A percentile compares a stretch with the other conserved stretches of the same genome.
These are phyloP conservation scores for Cerceris rybyensis DNA, from an alignment of 2,888 invertebrate species.

Conservation along the genomic window DNA sequence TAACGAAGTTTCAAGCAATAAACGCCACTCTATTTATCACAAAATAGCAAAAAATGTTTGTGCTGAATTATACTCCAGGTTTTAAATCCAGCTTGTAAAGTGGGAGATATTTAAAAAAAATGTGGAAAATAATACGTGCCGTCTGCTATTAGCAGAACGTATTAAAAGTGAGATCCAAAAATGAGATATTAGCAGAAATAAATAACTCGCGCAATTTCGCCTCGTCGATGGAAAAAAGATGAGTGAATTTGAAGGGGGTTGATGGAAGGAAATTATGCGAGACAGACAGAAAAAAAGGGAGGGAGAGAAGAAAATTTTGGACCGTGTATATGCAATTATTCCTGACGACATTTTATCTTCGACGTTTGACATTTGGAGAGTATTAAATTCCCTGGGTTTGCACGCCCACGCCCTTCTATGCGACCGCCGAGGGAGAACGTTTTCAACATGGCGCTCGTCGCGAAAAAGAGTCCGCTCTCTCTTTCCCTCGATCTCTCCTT, in stretches of 20 bases:
- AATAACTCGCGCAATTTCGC: too few relatives aligned
- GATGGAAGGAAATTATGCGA: conserved; percentile 13
- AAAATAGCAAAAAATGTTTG: too few relatives aligned
- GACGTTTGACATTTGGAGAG: conserved; percentile 75
- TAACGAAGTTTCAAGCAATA: too few relatives aligned
- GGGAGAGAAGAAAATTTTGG: conserved; percentile 31
- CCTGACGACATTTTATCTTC: conserved; percentile 69
- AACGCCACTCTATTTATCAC: too few relatives aligned
- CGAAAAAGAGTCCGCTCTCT: conserved; percentile 48
- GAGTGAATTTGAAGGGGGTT: not conserved
- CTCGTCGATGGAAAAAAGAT: not conserved
- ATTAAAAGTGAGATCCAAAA: too few relatives aligned
- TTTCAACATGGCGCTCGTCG: conserved; percentile 57
- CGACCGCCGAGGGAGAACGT: conserved; percentile 55
- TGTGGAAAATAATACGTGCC: too few relatives aligned
- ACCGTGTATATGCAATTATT: conserved; percentile 30
- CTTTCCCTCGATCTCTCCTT: conserved; percentile 6
- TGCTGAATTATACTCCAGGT: too few relatives aligned
- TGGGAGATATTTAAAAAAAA: too few relatives aligned
- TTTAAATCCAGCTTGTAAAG: too few relatives aligned
- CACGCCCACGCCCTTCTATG: conserved; percentile 63
- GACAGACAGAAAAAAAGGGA: conserved; percentile 19
- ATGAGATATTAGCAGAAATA: too few relatives aligned
- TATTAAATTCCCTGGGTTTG: conserved; percentile 68
- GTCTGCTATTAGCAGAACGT: too few relatives aligned